phyloP scores from a whole-genome alignment of 2,888 invertebrate species.

The Ectemnius cavifrons region DNA sequence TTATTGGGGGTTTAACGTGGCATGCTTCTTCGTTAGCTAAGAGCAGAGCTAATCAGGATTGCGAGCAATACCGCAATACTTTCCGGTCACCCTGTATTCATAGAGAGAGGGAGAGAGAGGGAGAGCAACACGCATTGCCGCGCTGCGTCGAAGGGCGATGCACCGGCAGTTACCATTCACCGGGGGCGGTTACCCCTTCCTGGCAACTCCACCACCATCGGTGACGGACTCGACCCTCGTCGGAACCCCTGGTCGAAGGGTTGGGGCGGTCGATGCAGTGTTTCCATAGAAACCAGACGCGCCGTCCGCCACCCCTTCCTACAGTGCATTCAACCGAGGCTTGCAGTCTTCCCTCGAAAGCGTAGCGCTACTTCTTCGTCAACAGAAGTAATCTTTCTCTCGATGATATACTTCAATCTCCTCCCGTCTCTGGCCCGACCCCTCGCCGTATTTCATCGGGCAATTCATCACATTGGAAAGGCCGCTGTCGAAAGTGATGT shows the following conservation, averaged over 20 bases:
- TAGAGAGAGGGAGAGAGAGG: no score
- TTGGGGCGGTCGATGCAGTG: slow-evolving; percentile 80
- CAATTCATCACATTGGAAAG: no score
- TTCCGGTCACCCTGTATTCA: slow-evolving; percentile 55
- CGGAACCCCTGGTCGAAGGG: slow-evolving; percentile 68
- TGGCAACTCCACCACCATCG: slow-evolving; percentile 42
- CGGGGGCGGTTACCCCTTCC: slow-evolving; percentile 62
- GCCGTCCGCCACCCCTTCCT: slow-evolving; percentile 81
- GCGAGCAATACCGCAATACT: slow-evolving; percentile 28
- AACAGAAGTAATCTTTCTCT: slow-evolving; percentile 44
- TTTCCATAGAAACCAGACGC: slow-evolving; percentile 79
- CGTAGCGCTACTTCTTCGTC: slow-evolving; percentile 54
- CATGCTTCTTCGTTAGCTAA: no score
- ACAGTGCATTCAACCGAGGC: slow-evolving; percentile 77
- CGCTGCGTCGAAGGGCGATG: slow-evolving; percentile 71
- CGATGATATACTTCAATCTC: slow-evolving; percentile 25
- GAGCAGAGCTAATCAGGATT: no score
- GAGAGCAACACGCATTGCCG: slow-evolving; percentile 57
- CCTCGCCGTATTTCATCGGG: no score
- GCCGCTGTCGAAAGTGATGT: no score
- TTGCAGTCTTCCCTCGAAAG: slow-evolving; percentile 71
- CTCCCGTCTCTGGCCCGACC: neutral
- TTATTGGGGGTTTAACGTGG: no score
- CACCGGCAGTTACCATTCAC: slow-evolving; percentile 67
- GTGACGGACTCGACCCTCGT: slow-evolving; percentile 64